Base-by-base conservation (phyloP, 2,888 invertebrate species). In the Sinodicranocentrus sp. region DNA sequence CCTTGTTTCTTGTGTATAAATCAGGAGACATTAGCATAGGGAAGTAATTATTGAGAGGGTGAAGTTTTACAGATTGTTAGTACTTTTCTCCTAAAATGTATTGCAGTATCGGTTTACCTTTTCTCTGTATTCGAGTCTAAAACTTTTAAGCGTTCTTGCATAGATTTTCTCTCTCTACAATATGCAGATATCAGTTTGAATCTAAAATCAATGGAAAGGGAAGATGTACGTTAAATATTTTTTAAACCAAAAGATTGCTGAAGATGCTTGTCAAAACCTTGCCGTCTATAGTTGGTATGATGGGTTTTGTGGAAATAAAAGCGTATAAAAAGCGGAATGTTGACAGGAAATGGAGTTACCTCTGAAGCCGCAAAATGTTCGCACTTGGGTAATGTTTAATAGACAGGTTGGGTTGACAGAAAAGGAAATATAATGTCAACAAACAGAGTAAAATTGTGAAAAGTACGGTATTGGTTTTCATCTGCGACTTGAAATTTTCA, bases 331-430 rank as follows among this genome's bases (percentile, higher is more conserved):
- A 48, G 28, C 13, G 25, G 44, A 28, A 28, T 63, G 61, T 43
- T 63, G 73, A 63, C 73, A 73, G 73, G 73, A 73, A 73, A 63
- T 19, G 21, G 21, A 63, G 19, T 44, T 26, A 28, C 63, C 57
- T 23, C 10, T 17, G 48, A 48, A 44, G 61, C 61, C 73, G 44
- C 61, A 61, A 73, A 61, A 73, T 73, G 61, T 73, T 73, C 63
- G 63, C 73, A 73, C 73, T 73, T 73, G 73, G 63, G 63, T 61
- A 73, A 73, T 63, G 48, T 63, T 63, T 43, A 59, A n/a, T 59
- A 72, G 43, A 63, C 63, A 63, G 44, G 61, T 19, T 44, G 26
- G 44, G 63, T 57, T 72, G 48, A 63, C 73, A 73, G 63, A 44
- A 44, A 73, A 63, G 63, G 61, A 73, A 63, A 63, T 73, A 44